Evolutionary conservation across 2,797 vertebrate species (phyloP).

Genomic region (Podarcis lilfordi): DNA sequence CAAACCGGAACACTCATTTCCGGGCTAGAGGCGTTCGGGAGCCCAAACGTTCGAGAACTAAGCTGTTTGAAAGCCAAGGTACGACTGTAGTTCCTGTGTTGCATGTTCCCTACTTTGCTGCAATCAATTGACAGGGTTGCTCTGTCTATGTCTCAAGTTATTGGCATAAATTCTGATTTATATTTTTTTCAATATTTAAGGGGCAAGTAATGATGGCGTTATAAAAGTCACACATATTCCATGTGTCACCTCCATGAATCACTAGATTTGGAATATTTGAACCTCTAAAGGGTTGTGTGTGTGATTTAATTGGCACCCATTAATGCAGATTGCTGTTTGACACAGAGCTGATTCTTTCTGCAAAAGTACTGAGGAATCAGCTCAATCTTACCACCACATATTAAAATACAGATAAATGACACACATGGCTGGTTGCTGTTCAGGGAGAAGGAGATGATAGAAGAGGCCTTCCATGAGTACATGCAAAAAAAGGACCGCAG

Average conservation of each 20-base stretch:
- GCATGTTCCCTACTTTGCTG: not conserved
- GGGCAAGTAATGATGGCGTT: not conserved
- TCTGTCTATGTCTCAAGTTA: not conserved
- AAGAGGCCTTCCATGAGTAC: slow-evolving; percentile 58
- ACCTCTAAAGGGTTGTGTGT: not conserved
- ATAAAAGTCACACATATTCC: not conserved
- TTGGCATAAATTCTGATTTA: not conserved
- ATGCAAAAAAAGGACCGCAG: slow-evolving; percentile 58
- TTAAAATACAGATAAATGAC: slow-evolving; percentile 38
- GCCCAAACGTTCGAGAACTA: too few relatives aligned
- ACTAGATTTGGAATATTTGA: slow-evolving; percentile 29
- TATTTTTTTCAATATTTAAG: slow-evolving; percentile 26
- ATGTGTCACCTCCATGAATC: not conserved
- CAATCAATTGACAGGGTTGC: too few relatives aligned
- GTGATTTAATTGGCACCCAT: slow-evolving; percentile 22
- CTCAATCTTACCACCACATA: slow-evolving; percentile 33
- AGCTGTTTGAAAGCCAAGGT: too few relatives aligned
- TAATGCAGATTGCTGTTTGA: slow-evolving; percentile 49
- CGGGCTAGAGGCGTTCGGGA: too few relatives aligned
- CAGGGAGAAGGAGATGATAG: slow-evolving; percentile 43
- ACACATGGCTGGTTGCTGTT: slow-evolving; percentile 44
- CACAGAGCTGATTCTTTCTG: slow-evolving; percentile 45
- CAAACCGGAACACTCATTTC: too few relatives aligned
- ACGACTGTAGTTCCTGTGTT: not conserved
- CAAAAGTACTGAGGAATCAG: slow-evolving; percentile 41